Conservation (phyloP, 2,888 invertebrate species). For the Scaptomyza tumidula region DNA sequence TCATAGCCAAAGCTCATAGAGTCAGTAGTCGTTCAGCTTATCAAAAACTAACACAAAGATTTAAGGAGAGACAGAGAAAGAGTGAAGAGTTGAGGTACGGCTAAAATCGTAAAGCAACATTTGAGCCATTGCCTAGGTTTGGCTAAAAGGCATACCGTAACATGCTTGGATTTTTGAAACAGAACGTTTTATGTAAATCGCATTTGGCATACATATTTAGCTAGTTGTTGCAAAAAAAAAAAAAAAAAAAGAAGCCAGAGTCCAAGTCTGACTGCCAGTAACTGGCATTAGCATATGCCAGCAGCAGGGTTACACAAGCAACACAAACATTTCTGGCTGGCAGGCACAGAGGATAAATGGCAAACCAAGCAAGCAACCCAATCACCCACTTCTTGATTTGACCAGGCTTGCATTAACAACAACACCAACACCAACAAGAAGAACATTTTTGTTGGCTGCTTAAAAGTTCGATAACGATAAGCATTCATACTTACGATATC, state of each 20-base stretch:
- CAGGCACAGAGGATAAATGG: conserved; percentile 29
- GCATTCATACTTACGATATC: conserved; percentile 37
- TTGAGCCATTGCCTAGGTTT: conserved; percentile 20
- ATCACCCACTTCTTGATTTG: no score
- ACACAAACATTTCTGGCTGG: conserved; percentile 19
- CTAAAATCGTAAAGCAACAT: conserved; percentile 47
- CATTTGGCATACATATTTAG: conserved; percentile 77
- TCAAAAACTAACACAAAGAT: conserved; percentile 26
- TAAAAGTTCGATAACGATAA: conserved; percentile 51
- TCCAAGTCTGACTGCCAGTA: conserved; percentile 24
- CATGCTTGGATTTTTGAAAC: neutral
- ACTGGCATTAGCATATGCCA: conserved; percentile 73
- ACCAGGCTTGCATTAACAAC: no score
- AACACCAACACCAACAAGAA: neutral
- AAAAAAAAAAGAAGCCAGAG: conserved; percentile 20
- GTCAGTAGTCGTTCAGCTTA: no score
- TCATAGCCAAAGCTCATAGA: conserved; percentile 56
- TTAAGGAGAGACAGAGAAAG: neutral
- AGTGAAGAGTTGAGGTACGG: conserved; percentile 11
- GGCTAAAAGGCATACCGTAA: conserved; percentile 67
- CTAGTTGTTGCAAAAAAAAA: conserved; percentile 58
- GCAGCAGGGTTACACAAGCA: conserved; percentile 52
- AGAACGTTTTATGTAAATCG: conserved; percentile 76
- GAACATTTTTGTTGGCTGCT: conserved; percentile 32
- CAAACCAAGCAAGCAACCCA: conserved; percentile 2